Conservation (phyloP, 2,888 invertebrate species). For the Bimastos eiseni region DNA sequence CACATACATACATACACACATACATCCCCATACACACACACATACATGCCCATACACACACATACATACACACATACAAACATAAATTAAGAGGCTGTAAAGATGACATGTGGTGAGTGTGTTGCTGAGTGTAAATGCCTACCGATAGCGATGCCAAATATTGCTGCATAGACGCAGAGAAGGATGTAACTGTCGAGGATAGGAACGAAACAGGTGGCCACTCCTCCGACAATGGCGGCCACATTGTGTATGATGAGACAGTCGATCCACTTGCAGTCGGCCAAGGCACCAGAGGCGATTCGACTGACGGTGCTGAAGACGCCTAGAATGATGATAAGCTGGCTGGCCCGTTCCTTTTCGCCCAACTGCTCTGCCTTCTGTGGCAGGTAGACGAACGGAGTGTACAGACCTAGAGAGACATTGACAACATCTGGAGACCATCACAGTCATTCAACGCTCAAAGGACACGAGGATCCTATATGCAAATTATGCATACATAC, state of each 20-base stretch:
- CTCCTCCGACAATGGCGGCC: slow-evolving; percentile 83
- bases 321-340: slow-evolving; percentile 62
- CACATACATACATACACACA: too few relatives aligned
- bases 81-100: not conserved
- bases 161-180: slow-evolving; percentile 76
- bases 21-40: too few relatives aligned
- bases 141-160: slow-evolving; percentile 78
- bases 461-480: too few relatives aligned
- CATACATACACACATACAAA: not conserved
- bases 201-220: slow-evolving; percentile 82
- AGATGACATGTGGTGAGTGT: not conserved
- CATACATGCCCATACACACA: too few relatives aligned
- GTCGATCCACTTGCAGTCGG: slow-evolving; percentile 79
- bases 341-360: slow-evolving; percentile 63
- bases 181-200: slow-evolving; percentile 67
- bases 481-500: too few relatives aligned
- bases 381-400: slow-evolving; percentile 56
- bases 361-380: slow-evolving; percentile 48
- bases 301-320: slow-evolving; percentile 41
- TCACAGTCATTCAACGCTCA: too few relatives aligned
- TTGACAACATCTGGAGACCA: not conserved
- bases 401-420: slow-evolving; percentile 27
- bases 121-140: not conserved
- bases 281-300: slow-evolving; percentile 67
- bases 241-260: slow-evolving; percentile 85